These are phyloP conservation scores for Siniperca chuatsi DNA, from an alignment of 2,113 vertebrate genomes.

Conservation along the genomic window DNA sequence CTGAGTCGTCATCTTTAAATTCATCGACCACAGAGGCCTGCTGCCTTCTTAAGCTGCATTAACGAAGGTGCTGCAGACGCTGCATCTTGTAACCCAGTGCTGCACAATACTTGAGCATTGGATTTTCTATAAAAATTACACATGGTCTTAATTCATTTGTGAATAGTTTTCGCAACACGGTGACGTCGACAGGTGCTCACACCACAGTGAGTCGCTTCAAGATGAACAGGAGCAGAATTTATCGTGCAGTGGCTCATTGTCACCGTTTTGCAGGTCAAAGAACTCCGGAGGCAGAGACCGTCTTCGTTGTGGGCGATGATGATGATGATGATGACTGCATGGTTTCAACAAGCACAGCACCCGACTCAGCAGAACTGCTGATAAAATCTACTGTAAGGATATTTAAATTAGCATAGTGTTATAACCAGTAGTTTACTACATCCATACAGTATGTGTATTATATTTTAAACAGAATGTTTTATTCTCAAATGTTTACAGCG, in stretches of 20 bases:
- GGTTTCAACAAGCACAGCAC: background rate
- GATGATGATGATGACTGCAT: conserved; percentile 38
- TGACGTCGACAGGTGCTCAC: background rate
- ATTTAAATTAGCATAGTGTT: background rate
- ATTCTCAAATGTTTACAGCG: background rate
- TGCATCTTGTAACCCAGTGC: no score
- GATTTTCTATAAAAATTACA: background rate
- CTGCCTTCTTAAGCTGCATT: no score
- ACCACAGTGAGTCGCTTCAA: background rate
- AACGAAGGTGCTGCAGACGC: no score
- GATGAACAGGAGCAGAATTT: background rate
- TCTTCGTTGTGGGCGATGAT: conserved; percentile 8
- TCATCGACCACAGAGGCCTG: no score
- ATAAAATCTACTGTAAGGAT: background rate
- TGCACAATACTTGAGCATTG: no score
- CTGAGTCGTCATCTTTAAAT: background rate
- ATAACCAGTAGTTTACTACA: background rate
- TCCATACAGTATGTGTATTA: background rate
- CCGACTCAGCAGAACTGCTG: background rate
- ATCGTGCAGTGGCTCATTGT: background rate
- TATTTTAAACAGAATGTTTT: background rate
- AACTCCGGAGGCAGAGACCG: background rate
- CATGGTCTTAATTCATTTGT: background rate
- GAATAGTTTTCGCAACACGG: background rate
- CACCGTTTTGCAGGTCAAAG: conserved; percentile 3